A percentile compares a stretch with the other conserved stretches of the same genome.
Conservation (phyloP, 2,888 invertebrate species). For the Vandiemenella viatica region DNA sequence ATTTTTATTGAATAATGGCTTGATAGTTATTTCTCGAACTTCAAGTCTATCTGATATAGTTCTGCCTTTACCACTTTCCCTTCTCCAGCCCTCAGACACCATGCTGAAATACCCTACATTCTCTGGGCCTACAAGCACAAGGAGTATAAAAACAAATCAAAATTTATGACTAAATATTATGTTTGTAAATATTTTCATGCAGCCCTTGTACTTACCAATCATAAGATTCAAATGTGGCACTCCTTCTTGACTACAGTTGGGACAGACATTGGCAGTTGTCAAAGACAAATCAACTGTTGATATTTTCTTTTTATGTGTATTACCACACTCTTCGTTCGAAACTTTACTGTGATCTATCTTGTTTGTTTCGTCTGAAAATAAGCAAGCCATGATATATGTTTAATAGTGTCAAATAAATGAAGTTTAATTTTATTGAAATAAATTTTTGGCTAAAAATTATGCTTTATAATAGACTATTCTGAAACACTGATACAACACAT, state of each 20-base stretch:
- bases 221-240: slow-evolving; percentile 38
- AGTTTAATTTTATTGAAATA: too few species aligned
- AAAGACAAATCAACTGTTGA: slow-evolving; percentile 47
- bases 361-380: too few species aligned
- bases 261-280: slow-evolving; percentile 33
- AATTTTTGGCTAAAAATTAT: too few species aligned
- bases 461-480: too few species aligned
- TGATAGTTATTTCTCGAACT: slow-evolving; percentile 48
- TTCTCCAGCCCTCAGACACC: slow-evolving; percentile 49
- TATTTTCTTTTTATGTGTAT: slow-evolving; percentile 38
- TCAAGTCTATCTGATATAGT: slow-evolving; percentile 33
- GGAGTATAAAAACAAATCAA: slow-evolving; percentile 4
- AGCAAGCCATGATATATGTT: too few species aligned
- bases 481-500: too few species aligned
- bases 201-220: slow-evolving; percentile 29
- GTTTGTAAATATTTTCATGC: slow-evolving; percentile 4
- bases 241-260: slow-evolving; percentile 21
- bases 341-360: slow-evolving; percentile 32
- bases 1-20: slow-evolving; percentile 32
- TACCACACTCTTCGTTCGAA: slow-evolving; percentile 42
- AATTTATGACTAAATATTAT: slow-evolving; percentile 4
- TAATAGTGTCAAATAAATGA: too few species aligned
- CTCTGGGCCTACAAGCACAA: slow-evolving; percentile 30
- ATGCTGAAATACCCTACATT: slow-evolving; percentile 44
- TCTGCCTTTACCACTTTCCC: slow-evolving; percentile 33